phyloP scores from a whole-genome alignment of 2,888 invertebrate genomes.

The Agrilus mali region DNA sequence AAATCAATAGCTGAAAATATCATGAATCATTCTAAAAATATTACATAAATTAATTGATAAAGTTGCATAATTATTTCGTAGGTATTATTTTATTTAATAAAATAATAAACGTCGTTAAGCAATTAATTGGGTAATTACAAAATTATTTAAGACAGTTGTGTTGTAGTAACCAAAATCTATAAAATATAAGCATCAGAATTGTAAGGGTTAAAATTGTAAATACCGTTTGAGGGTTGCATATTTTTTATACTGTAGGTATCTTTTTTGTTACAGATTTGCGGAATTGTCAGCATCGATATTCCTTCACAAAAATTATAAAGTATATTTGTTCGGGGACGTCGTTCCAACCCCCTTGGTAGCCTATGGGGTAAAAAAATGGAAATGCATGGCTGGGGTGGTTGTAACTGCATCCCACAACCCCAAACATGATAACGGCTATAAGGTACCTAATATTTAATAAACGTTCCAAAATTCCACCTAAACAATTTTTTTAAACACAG shows the following conservation, averaged over 20 bases:
- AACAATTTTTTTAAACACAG: constrained; percentile 15
- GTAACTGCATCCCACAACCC: constrained; percentile 99
- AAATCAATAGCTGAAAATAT: too few species aligned
- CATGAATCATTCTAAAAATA: too few species aligned
- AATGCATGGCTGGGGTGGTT: constrained; percentile 88
- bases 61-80: too few species aligned
- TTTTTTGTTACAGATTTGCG: constrained; percentile 63
- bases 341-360: constrained; percentile 93
- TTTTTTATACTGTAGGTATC: too few species aligned
- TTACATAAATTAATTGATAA: neutral
- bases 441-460: constrained; percentile 33
- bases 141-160: too few species aligned
- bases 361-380: constrained; percentile 61
- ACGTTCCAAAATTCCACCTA: neutral
- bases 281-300: constrained; percentile 79
- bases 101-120: too few species aligned
- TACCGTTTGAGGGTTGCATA: too few species aligned
- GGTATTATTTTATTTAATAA: too few species aligned
- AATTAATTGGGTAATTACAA: too few species aligned
- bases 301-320: constrained; percentile 40
- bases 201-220: too few species aligned
- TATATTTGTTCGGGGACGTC: constrained; percentile 66
- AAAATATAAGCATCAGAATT: too few species aligned
- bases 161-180: too few species aligned
- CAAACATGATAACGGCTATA: constrained; percentile 93